Conservation (phyloP, 2,888 invertebrate genomes). For the Campoplex nolae region DNA sequence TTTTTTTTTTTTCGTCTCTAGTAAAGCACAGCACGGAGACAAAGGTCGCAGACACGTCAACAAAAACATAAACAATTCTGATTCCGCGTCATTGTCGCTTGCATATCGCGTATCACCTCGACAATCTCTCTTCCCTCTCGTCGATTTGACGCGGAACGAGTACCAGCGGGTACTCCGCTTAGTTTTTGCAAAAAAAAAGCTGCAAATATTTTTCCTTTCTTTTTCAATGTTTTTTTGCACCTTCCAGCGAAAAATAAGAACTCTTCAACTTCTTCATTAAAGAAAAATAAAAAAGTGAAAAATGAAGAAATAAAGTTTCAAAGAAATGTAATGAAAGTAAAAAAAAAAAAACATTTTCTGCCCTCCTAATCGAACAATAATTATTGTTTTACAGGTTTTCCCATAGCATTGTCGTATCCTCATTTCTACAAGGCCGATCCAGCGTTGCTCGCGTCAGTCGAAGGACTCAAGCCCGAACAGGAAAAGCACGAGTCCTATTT, state of each 20-base stretch:
- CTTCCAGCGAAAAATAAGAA: too few relatives aligned
- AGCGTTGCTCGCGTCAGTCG: constrained; percentile 87
- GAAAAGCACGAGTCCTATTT: constrained; percentile 89
- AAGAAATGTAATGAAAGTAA: too few relatives aligned
- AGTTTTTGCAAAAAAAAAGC: background rate
- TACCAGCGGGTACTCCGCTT: background rate
- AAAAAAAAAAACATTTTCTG: background rate
- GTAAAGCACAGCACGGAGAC: background rate
- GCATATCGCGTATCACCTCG: background rate
- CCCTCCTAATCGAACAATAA: too few relatives aligned
- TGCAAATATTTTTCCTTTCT: background rate
- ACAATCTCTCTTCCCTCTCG: background rate
- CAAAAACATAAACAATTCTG: background rate
- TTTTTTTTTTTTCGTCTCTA: background rate
- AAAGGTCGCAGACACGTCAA: constrained; percentile 5
- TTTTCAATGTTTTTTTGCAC: too few relatives aligned
- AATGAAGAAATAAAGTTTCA: too few relatives aligned
- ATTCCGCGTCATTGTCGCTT: background rate
- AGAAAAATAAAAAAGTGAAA: too few relatives aligned
- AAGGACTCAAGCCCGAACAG: constrained; percentile 88
- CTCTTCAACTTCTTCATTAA: too few relatives aligned
- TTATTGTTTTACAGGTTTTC: constrained; percentile 87
- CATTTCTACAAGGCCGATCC: constrained; percentile 93
- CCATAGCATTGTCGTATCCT: constrained; percentile 94
- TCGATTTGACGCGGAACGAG: background rate